Evolutionary conservation across 2,888 invertebrate genomes (phyloP).

Genomic region (Miltochrista miniata): DNA sequence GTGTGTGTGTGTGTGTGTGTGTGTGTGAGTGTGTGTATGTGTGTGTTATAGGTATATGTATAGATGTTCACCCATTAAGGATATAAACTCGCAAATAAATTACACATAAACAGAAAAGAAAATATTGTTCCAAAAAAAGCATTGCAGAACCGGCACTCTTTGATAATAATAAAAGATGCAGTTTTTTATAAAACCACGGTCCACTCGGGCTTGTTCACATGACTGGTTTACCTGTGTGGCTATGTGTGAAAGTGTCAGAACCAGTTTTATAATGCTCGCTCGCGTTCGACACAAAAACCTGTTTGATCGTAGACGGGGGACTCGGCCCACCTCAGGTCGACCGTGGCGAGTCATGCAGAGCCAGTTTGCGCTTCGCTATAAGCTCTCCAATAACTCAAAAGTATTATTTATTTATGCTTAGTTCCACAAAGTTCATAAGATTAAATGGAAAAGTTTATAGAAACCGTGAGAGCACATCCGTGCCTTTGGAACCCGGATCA

Average conservation of each 20-base stretch:
- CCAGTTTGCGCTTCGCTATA: slow-evolving; percentile 6
- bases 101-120: no score
- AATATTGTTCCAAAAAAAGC: no score
- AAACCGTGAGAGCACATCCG: slow-evolving; percentile 64
- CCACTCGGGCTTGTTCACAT: neutral
- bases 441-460: slow-evolving; percentile 68
- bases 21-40: no score
- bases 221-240: neutral
- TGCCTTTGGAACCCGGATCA: slow-evolving; percentile 75
- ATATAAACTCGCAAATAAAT: no score
- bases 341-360: slow-evolving; percentile 12
- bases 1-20: no score
- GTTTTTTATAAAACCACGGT: neutral
- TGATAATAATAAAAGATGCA: no score
- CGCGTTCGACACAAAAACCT: slow-evolving; percentile 57
- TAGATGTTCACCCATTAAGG: no score
- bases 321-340: slow-evolving; percentile 39
- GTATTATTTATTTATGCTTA: neutral
- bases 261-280: slow-evolving; percentile 42
- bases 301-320: slow-evolving; percentile 62
- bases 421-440: neutral
- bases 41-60: no score
- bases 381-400: neutral
- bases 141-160: no score
- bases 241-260: slow-evolving; percentile 42